A percentile compares a stretch with the other conserved stretches of the same genome.
Conservation (phyloP, 2,797 vertebrate species). For the Muraenolepis orangiensis region DNA sequence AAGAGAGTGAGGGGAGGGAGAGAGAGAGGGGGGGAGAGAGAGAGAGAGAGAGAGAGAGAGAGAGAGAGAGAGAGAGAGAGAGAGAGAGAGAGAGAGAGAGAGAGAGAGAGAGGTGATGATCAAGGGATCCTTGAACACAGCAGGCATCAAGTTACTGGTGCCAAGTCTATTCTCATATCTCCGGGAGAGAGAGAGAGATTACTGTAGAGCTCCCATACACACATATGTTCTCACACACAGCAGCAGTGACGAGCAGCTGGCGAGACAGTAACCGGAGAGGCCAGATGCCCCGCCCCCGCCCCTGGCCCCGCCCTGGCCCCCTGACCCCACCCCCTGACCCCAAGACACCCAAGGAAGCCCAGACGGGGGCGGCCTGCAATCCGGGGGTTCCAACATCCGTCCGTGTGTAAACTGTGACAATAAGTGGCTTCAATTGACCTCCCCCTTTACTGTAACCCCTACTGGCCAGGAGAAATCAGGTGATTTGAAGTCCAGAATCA, state of each 20-base stretch:
- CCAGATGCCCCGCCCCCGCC: not conserved
- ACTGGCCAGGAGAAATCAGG: too few relatives aligned
- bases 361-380: not conserved
- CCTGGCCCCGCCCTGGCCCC: not conserved
- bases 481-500: too few relatives aligned
- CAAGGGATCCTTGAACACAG: not conserved
- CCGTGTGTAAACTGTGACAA: not conserved
- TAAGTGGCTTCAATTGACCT: not conserved
- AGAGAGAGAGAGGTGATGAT: slow-evolving; percentile 10
- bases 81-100: not conserved
- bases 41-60: not conserved
- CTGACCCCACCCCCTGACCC: too few relatives aligned
- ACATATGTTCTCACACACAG: not conserved
- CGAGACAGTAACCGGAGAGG: not conserved
- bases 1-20: not conserved
- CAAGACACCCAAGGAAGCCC: not conserved
- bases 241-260: not conserved
- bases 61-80: slow-evolving; percentile 1
- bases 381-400: not conserved
- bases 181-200: not conserved
- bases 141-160: not conserved
- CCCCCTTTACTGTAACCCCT: too few relatives aligned
- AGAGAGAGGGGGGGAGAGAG: not conserved
- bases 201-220: not conserved
- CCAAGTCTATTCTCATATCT: not conserved